Evolutionary conservation across 2,113 vertebrate genomes (phyloP).

Genomic region (Otus sunia): DNA sequence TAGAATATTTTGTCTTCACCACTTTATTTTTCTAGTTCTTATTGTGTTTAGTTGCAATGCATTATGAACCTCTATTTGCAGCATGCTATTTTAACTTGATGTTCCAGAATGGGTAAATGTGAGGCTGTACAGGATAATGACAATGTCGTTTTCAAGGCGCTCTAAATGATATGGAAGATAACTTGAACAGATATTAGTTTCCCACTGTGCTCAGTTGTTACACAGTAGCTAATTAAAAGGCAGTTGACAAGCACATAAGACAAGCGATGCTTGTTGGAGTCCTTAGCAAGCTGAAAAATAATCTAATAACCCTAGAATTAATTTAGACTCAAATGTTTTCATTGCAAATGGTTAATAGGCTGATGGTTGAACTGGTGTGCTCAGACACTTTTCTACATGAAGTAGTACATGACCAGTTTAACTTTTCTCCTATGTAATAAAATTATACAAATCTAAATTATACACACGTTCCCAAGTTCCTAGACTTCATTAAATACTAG

Average conservation of each 20-base stretch:
- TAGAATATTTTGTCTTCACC: background rate
- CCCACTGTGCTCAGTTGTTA: conserved; percentile 61
- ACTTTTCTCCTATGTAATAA: conserved; percentile 70
- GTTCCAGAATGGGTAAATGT: background rate
- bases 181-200: conserved; percentile 59
- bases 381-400: conserved; percentile 32
- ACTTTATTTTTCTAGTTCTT: background rate
- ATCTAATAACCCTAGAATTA: conserved; percentile 48
- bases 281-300: conserved; percentile 54
- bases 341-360: conserved; percentile 58
- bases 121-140: conserved; percentile 15
- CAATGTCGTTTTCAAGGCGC: background rate
- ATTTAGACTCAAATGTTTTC: conserved; percentile 38
- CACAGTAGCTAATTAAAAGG: conserved; percentile 66
- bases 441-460: conserved; percentile 77
- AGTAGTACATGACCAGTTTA: conserved; percentile 49
- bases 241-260: conserved; percentile 61
- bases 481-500: conserved; percentile 79
- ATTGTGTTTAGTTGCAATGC: background rate
- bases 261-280: conserved; percentile 38
- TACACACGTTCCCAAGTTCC: conserved; percentile 70
- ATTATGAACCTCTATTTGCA: background rate
- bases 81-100: background rate
- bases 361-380: background rate
- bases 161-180: conserved; percentile 38